A percentile compares a stretch with the other conserved stretches of the same genome.
phyloP scores from a whole-genome alignment of 2,888 invertebrate genomes.

The Pharmacophagus antenor region DNA sequence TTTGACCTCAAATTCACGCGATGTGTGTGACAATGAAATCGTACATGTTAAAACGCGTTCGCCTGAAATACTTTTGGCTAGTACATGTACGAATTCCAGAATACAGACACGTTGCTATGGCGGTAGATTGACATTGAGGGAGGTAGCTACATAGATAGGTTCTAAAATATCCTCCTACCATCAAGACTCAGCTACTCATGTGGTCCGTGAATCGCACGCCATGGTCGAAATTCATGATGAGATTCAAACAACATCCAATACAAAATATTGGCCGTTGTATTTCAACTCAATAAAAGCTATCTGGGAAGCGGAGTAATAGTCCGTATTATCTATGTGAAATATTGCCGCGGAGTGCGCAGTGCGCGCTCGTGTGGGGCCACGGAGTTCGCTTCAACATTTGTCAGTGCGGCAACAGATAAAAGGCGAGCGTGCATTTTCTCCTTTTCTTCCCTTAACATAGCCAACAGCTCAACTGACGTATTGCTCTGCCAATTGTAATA shows the following conservation, averaged over 20 bases:
- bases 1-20: too few relatives aligned
- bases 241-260: slow-evolving; percentile 24
- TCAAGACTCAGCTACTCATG: too few relatives aligned
- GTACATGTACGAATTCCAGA: too few relatives aligned
- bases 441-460: slow-evolving; percentile 20
- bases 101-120: too few relatives aligned
- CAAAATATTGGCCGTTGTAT: slow-evolving; percentile 30
- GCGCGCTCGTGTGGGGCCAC: slow-evolving; percentile 28
- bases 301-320: slow-evolving; percentile 33
- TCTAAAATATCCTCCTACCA: too few relatives aligned
- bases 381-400: slow-evolving; percentile 31
- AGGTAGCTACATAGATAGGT: too few relatives aligned
- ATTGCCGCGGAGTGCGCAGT: slow-evolving; percentile 32
- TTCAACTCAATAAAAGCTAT: slow-evolving; percentile 33
- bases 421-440: slow-evolving; percentile 17
- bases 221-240: too few relatives aligned
- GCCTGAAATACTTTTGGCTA: too few relatives aligned
- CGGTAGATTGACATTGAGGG: too few relatives aligned
- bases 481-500: not conserved
- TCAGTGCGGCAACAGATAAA: slow-evolving; percentile 30
- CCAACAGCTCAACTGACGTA: slow-evolving; percentile 6
- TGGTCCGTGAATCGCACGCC: too few relatives aligned
- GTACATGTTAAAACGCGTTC: too few relatives aligned
- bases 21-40: too few relatives aligned
- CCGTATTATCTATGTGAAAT: slow-evolving; percentile 37